Conservation (phyloP, 1,140 invertebrate species). For the Heterodera schachtii region DNA sequence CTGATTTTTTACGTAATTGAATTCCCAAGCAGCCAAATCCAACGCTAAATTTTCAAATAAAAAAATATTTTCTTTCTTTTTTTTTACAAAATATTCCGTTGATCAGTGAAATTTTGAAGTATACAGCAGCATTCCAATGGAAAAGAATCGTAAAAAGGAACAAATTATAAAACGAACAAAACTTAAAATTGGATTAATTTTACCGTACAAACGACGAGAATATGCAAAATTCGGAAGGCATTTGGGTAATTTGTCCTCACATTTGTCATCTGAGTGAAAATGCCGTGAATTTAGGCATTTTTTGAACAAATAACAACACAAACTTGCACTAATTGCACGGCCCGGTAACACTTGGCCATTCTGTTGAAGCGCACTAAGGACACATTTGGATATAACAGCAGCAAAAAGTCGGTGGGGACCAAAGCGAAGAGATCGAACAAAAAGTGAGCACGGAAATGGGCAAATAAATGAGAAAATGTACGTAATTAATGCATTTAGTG, state of each 20-base stretch:
- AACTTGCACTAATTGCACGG: slow-evolving; percentile 45
- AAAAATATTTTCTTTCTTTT: slow-evolving; percentile 14
- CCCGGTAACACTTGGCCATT: slow-evolving; percentile 43
- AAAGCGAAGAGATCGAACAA: slow-evolving; percentile 44
- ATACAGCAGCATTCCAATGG: slow-evolving; percentile 56
- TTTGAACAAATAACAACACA: not conserved
- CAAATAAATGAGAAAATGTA: slow-evolving; percentile 12
- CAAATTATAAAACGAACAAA: not conserved
- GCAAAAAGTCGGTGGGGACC: slow-evolving; percentile 43
- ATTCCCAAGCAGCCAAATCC: slow-evolving; percentile 51
- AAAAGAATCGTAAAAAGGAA: slow-evolving; percentile 26
- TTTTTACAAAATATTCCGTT: slow-evolving; percentile 48
- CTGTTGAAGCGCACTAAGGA: slow-evolving; percentile 45
- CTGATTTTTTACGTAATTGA: slow-evolving; percentile 50
- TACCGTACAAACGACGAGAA: slow-evolving; percentile 49
- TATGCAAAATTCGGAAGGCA: slow-evolving; percentile 55
- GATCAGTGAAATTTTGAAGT: slow-evolving; percentile 54
- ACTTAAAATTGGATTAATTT: not conserved
- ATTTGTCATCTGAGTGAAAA: slow-evolving; percentile 41
- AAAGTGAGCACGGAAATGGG: slow-evolving; percentile 27
- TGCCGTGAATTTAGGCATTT: too few species aligned
- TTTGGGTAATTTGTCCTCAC: slow-evolving; percentile 56
- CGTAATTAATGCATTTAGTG: too few species aligned
- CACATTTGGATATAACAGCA: slow-evolving; percentile 29
- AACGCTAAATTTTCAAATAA: slow-evolving; percentile 24